Evolutionary conservation across 2,113 vertebrate species (phyloP).

Genomic region (Oncorhynchus mykiss): DNA sequence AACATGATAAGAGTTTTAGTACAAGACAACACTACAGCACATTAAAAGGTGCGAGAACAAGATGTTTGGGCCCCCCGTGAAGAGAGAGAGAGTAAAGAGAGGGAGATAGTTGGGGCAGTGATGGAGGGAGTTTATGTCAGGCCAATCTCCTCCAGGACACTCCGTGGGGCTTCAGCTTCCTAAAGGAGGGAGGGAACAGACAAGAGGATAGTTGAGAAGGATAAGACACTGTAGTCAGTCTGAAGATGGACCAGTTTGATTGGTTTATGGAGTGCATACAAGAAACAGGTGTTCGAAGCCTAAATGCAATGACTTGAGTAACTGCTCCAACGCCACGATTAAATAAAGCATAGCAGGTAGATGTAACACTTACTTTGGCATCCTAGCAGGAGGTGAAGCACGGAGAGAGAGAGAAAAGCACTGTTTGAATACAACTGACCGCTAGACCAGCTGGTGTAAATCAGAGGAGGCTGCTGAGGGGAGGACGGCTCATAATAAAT

Average conservation of each 20-base stretch:
- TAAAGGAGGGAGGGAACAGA: conserved; percentile 67
- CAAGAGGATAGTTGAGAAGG: background rate
- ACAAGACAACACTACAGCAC: background rate
- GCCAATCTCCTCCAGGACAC: conserved; percentile 96
- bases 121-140: conserved; percentile 84
- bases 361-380: conserved; percentile 5
- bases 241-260: too few species aligned
- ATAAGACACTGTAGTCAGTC: background rate
- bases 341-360: too few species aligned
- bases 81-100: background rate
- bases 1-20: conserved; percentile 40
- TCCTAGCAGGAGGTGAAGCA: conserved; percentile 11
- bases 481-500: too few species aligned
- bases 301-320: too few species aligned
- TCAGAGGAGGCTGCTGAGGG: too few species aligned
- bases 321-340: too few species aligned
- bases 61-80: conserved; percentile 8
- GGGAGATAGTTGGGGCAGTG: background rate
- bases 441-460: too few species aligned
- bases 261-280: too few species aligned
- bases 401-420: conserved; percentile 3
- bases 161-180: conserved; percentile 97
- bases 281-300: too few species aligned
- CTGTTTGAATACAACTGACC: background rate
- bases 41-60: background rate